A percentile compares a stretch with the other conserved stretches of the same genome.
These are phyloP conservation scores for Rhombomys opimus DNA, from an alignment of 2,113 vertebrate genomes.

Conservation along the genomic window DNA sequence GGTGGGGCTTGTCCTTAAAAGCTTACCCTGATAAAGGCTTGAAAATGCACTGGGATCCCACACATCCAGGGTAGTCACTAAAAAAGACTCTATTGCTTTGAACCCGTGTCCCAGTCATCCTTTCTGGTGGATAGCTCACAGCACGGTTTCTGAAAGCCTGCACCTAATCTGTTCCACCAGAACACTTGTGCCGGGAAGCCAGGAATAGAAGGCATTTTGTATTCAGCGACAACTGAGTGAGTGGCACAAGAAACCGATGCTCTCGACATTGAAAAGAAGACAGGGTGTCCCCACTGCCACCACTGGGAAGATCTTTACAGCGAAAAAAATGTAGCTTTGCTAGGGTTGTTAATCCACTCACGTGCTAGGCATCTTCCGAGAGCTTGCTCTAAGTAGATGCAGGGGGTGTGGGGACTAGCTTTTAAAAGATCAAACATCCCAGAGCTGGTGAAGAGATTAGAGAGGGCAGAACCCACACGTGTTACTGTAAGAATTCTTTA, in stretches of 20 bases:
- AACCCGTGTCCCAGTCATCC: not conserved
- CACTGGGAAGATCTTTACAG: not conserved
- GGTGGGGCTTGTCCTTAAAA: not conserved
- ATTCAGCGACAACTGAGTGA: not conserved
- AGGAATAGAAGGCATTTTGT: not conserved
- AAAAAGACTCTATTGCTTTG: not conserved
- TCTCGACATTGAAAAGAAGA: not conserved
- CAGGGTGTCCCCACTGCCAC: accelerated
- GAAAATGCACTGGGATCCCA: not conserved
- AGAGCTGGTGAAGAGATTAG: not conserved
- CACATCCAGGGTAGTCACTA: not conserved
- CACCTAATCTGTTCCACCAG: not conserved
- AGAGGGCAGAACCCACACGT: not conserved
- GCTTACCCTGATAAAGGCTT: not conserved
- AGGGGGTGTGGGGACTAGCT: not conserved
- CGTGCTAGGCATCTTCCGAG: not conserved
- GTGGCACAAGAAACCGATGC: not conserved
- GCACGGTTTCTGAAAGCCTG: not conserved
- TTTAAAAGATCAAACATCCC: not conserved
- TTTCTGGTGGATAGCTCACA: not conserved
- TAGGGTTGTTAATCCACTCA: not conserved
- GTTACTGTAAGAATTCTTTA: not conserved
- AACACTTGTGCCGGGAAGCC: not conserved
- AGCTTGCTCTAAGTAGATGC: no score
- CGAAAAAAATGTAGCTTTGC: not conserved